Conservation (phyloP, 1,140 invertebrate genomes). For the Drosophila carrolli region DNA sequence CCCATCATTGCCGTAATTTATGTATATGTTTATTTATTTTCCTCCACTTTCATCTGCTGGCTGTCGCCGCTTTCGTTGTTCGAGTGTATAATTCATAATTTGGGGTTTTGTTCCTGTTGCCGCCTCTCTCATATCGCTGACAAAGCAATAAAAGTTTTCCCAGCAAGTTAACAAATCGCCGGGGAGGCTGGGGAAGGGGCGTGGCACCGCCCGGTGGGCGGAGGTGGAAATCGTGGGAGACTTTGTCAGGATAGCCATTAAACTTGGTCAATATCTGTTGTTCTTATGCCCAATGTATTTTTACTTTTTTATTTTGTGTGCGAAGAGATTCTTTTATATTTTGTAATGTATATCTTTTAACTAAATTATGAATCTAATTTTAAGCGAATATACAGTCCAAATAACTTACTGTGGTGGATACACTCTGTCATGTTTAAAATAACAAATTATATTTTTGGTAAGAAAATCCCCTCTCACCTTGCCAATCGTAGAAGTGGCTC, state of each 20-base stretch:
- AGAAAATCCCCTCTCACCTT: too few species aligned
- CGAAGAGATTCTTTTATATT: too few species aligned
- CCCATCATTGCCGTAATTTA: constrained; percentile 67
- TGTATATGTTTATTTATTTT: constrained; percentile 60
- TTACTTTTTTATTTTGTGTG: too few species aligned
- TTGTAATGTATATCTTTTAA: too few species aligned
- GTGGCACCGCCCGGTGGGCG: constrained; percentile 17
- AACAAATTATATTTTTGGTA: too few species aligned
- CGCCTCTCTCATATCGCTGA: constrained; percentile 44
- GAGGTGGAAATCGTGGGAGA: neutral
- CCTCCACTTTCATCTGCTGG: constrained; percentile 16
- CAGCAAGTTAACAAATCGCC: constrained; percentile 74
- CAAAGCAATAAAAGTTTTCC: constrained; percentile 76
- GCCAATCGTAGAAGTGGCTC: too few species aligned
- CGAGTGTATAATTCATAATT: constrained; percentile 80
- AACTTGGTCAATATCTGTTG: neutral
- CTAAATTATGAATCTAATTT: too few species aligned
- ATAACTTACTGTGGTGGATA: too few species aligned
- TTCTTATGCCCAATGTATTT: too few species aligned
- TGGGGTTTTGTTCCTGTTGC: constrained; percentile 39
- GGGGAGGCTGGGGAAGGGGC: constrained; percentile 19
- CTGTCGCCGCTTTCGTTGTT: constrained; percentile 12
- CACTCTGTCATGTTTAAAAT: too few species aligned
- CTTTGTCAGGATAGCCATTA: neutral
- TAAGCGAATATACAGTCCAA: too few species aligned